Evolutionary conservation across 2,888 invertebrate species (phyloP).

Genomic region (Chrysolina americana): DNA sequence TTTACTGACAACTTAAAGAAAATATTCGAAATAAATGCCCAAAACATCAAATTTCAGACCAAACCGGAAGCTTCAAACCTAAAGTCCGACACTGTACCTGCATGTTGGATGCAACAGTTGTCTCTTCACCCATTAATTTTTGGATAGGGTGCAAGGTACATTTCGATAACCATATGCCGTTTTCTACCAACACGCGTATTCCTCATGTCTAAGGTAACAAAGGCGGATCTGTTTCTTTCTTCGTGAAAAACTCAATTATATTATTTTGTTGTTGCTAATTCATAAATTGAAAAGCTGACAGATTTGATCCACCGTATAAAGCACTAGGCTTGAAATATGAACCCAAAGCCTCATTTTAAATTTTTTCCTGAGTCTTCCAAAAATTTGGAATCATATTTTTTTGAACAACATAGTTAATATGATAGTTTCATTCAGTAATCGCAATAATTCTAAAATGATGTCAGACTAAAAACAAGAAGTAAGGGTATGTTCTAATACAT

Average conservation of each 20-base stretch:
- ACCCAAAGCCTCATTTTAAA: too few species aligned
- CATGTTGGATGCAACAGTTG: slow-evolving; percentile 41
- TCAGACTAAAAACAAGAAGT: too few species aligned
- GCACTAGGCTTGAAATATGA: neutral
- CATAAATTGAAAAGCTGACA: neutral
- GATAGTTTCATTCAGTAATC: too few species aligned
- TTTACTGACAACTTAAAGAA: too few species aligned
- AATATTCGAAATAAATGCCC: too few species aligned
- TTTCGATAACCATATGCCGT: slow-evolving; percentile 40
- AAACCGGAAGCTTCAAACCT: neutral
- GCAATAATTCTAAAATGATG: too few species aligned
- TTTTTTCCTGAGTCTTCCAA: too few species aligned
- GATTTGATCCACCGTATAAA: neutral
- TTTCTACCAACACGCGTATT: neutral
- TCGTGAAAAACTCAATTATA: neutral
- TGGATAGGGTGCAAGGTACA: slow-evolving; percentile 27
- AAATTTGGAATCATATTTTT: too few species aligned
- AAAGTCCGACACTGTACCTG: slow-evolving; percentile 24
- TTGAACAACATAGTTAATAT: too few species aligned
- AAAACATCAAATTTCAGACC: neutral
- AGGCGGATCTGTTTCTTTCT: neutral
- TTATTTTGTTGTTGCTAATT: neutral
- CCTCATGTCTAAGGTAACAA: neutral
- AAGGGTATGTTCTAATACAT: too few species aligned
- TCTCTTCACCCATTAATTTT: slow-evolving; percentile 28